phyloP scores from a whole-genome alignment of 2,888 invertebrate species.

The Cosmorhoe ocellata region DNA sequence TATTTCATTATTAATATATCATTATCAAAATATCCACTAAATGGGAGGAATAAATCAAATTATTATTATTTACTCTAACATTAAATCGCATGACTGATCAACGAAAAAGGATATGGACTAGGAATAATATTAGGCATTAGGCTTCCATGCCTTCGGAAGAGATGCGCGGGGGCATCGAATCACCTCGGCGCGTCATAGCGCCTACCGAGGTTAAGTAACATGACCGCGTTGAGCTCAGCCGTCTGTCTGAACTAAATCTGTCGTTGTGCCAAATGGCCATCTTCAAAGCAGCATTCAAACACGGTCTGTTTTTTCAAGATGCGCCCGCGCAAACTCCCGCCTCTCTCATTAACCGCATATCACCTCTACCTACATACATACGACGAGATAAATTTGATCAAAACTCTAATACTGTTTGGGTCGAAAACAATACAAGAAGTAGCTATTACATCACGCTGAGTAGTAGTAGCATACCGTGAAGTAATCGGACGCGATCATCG shows the following conservation, averaged over 20 bases:
- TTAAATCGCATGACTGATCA: constrained; percentile 82
- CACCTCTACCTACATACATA: constrained; percentile 78
- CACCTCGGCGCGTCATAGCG: constrained; percentile 36
- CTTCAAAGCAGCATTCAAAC: too few relatives aligned
- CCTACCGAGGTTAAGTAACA: background rate
- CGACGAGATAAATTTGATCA: constrained; percentile 71
- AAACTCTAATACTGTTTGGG: constrained; percentile 77
- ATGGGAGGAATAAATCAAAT: constrained; percentile 83
- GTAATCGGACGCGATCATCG: constrained; percentile 72
- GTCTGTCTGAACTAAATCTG: background rate
- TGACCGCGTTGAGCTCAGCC: background rate
- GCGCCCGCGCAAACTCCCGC: constrained; percentile 44
- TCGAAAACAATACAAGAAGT: constrained; percentile 69
- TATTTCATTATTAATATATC: constrained; percentile 83
- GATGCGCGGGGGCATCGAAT: constrained; percentile 39
- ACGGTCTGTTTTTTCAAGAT: background rate
- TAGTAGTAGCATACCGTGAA: constrained; percentile 66
- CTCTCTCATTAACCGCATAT: constrained; percentile 72
- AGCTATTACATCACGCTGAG: constrained; percentile 61
- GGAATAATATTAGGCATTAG: constrained; percentile 81
- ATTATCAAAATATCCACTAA: constrained; percentile 84
- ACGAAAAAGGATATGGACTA: constrained; percentile 82
- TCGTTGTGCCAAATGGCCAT: background rate
- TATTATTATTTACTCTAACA: constrained; percentile 80
- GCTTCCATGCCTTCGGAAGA: constrained; percentile 68